Evolutionary conservation across 2,113 vertebrate genomes (phyloP).

Genomic region (Eublepharis macularius): DNA sequence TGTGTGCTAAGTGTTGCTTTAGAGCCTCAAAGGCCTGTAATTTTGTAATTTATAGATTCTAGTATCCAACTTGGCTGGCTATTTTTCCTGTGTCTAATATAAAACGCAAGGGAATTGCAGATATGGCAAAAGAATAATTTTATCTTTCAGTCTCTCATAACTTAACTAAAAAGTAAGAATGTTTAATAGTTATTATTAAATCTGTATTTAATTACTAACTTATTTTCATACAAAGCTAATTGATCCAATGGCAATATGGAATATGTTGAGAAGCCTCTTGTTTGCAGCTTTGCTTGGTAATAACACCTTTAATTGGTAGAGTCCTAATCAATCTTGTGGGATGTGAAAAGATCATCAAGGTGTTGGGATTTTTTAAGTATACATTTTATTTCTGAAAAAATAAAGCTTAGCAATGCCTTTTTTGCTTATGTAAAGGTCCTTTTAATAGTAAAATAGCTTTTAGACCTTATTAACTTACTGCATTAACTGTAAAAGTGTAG

Average conservation of each 20-base stretch:
- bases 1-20: no score
- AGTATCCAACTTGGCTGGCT: neutral
- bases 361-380: neutral
- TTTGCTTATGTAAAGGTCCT: no score
- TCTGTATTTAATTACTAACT: neutral
- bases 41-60: neutral
- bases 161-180: no score
- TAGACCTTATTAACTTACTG: neutral
- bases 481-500: neutral
- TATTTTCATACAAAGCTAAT: neutral
- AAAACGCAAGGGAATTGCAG: neutral
- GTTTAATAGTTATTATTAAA: neutral
- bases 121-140: no score
- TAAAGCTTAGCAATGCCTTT: neutral
- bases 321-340: neutral
- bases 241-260: neutral
- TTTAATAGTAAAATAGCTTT: neutral
- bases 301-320: slow-evolving; percentile 24
- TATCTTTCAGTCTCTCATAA: no score
- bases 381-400: slow-evolving; percentile 13
- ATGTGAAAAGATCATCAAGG: neutral
- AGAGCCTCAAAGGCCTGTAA: no score
- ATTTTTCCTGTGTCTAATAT: slow-evolving; percentile 19
- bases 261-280: slow-evolving; percentile 24
- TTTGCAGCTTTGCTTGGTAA: slow-evolving; percentile 14